Conservation (phyloP, 2,888 invertebrate genomes). For the Aelia acuminata region DNA sequence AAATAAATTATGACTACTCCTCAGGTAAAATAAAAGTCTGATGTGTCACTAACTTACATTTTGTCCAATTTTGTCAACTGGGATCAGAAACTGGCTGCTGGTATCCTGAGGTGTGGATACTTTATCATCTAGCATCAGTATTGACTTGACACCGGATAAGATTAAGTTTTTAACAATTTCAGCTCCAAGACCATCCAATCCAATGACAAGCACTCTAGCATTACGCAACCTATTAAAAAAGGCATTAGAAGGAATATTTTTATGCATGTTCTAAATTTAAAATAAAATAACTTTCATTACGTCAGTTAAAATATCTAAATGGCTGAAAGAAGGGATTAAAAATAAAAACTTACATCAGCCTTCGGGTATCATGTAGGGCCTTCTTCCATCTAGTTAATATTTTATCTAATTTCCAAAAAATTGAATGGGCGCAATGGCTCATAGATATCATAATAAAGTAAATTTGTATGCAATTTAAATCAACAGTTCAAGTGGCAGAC, state of each 20-base stretch:
- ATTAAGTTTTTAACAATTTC: slow-evolving; percentile 97
- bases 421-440: no score
- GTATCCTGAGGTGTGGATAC: slow-evolving; percentile 80
- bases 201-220: slow-evolving; percentile 88
- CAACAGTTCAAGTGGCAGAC: no score
- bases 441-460: no score
- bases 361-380: no score
- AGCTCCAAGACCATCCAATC: slow-evolving; percentile 91
- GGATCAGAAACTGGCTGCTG: slow-evolving; percentile 87
- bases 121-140: slow-evolving; percentile 87
- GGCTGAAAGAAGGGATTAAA: no score
- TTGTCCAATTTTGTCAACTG: slow-evolving; percentile 79
- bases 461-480: no score
- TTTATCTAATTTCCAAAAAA: no score
- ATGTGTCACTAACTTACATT: slow-evolving; percentile 74
- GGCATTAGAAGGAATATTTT: neutral
- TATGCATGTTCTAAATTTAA: neutral
- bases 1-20: neutral
- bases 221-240: slow-evolving; percentile 78
- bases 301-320: neutral
- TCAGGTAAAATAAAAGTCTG: neutral
- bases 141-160: slow-evolving; percentile 90
- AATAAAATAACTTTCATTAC: neutral
- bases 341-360: no score
- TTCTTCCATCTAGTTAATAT: no score